Base-by-base conservation (phyloP, 2,113 vertebrate species). In the Mormyrus iriodes region DNA sequence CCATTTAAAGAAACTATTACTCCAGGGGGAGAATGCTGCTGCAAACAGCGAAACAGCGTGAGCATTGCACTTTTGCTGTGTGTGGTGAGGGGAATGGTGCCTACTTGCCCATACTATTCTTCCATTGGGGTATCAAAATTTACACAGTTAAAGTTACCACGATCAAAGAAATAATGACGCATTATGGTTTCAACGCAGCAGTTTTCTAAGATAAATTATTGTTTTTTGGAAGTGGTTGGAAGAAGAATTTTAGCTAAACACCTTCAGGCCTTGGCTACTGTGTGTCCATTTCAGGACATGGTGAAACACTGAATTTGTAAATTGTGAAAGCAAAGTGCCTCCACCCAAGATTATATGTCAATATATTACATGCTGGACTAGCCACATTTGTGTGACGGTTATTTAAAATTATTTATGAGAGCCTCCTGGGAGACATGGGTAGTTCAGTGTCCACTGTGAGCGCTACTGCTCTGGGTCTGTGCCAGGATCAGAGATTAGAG, bases 401-500 rank as follows among this genome's bases (percentile, higher is more conserved):
- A 79, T n/a, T 82, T 51, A 0, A 53, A 12, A 55, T 65, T 44
- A n/a, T 85, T 88, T 55, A 73, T 44, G 52, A 19, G 42, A 55
- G 3, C 7, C 42, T 61, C 84, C 52, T 39, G 46, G 91, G 88
- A 65, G 89, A 51, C 9, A 83, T 61, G 53, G 35, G 9, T 51
- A 52, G n/a, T 89, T 90, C 44, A 79, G 53, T 88, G 86, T 90
- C 39, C 58, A 44, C 53, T 44, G 61, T 89, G 73, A 39, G 21
- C 46, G 53, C 65, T 91, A 76, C 82, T 90, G 87, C 89, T 90
- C 49, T 87, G 53, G 89, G 4, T 88, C 31, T 88, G 82, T 73
- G 46, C 79, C 88, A 73, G 76, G 31, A 61, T 44, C 85, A 90
- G 84, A 90, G 76, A 73, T 61, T 89, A 76, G 91, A 88, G 89